A percentile compares a stretch with the other conserved stretches of the same genome.
Evolutionary conservation across 2,888 invertebrate genomes (phyloP).

Genomic region (Ischnus inquisitorius): DNA sequence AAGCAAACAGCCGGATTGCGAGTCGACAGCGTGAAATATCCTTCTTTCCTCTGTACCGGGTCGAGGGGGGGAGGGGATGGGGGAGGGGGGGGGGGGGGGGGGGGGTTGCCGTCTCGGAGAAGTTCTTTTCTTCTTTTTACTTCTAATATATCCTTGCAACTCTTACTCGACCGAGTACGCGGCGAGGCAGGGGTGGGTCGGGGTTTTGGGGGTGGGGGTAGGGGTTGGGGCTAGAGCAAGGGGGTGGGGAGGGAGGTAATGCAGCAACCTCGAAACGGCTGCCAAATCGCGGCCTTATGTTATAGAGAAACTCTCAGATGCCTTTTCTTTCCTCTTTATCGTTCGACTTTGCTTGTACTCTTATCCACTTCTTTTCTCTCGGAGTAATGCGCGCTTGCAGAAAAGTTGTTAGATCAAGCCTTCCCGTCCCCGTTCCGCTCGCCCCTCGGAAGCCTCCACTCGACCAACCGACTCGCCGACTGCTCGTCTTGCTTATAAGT

Average conservation of each 20-base stretch:
- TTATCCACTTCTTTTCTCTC: not conserved
- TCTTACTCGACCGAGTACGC: conserved; percentile 51
- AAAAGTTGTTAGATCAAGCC: conserved; percentile 62
- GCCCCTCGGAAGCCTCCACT: conserved; percentile 41
- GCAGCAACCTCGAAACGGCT: conserved; percentile 55
- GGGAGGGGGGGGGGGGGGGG: too few relatives aligned
- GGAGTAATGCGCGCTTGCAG: conserved; percentile 56
- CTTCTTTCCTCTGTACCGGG: conserved; percentile 63
- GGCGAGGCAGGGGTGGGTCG: conserved; percentile 7
- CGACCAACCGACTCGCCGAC: not conserved
- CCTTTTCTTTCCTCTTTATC: conserved; percentile 21
- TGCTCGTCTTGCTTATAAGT: conserved; percentile 19
- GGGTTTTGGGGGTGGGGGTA: too few relatives aligned
- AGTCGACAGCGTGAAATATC: conserved; percentile 70
- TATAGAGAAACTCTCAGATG: conserved; percentile 60
- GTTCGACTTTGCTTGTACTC: not conserved
- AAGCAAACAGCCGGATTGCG: conserved; percentile 76
- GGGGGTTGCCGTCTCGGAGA: conserved; percentile 7
- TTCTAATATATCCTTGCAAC: conserved; percentile 28
- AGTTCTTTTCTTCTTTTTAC: conserved; percentile 1
- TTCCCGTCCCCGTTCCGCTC: conserved; percentile 49
- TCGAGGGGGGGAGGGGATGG: too few relatives aligned
- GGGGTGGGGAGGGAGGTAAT: conserved; percentile 21
- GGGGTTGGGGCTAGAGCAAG: too few relatives aligned
- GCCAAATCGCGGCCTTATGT: conserved; percentile 68